These are phyloP conservation scores for Paraescarpia echinospica DNA, from an alignment of 1,140 invertebrate genomes.

Conservation along the genomic window DNA sequence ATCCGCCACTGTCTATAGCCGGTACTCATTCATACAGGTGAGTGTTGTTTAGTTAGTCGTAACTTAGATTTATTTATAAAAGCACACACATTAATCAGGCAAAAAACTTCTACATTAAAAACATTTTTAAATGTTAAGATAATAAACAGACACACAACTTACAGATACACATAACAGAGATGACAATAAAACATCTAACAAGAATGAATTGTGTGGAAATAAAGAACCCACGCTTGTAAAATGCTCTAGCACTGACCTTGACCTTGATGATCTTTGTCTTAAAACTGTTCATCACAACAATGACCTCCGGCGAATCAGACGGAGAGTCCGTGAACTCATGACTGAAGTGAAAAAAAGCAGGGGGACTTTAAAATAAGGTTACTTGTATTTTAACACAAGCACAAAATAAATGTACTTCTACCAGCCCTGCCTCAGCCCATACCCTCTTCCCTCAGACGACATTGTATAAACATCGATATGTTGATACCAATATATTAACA, in stretches of 20 bases:
- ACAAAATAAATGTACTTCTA: too few relatives aligned
- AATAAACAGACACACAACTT: neutral
- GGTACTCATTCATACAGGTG: too few relatives aligned
- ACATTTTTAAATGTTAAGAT: neutral
- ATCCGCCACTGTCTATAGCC: too few relatives aligned
- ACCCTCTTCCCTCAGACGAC: too few relatives aligned
- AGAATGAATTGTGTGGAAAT: neutral
- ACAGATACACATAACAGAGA: neutral
- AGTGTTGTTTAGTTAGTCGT: too few relatives aligned
- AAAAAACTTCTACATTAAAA: neutral
- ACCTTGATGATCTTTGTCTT: slow-evolving; percentile 88
- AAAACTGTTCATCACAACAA: slow-evolving; percentile 85
- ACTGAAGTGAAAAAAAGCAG: slow-evolving; percentile 53
- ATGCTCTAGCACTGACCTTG: slow-evolving; percentile 55
- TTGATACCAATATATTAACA: too few relatives aligned
- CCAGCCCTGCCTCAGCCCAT: too few relatives aligned
- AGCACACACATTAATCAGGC: neutral
- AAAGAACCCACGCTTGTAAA: neutral
- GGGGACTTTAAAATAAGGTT: too few relatives aligned
- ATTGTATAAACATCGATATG: too few relatives aligned
- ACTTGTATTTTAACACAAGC: too few relatives aligned
- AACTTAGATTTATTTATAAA: neutral
- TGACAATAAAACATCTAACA: neutral
- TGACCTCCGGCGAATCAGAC: slow-evolving; percentile 65
- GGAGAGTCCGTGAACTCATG: slow-evolving; percentile 77